These are phyloP conservation scores for Eupithecia tripunctaria DNA, from an alignment of 2,888 invertebrate species.

Conservation along the genomic window DNA sequence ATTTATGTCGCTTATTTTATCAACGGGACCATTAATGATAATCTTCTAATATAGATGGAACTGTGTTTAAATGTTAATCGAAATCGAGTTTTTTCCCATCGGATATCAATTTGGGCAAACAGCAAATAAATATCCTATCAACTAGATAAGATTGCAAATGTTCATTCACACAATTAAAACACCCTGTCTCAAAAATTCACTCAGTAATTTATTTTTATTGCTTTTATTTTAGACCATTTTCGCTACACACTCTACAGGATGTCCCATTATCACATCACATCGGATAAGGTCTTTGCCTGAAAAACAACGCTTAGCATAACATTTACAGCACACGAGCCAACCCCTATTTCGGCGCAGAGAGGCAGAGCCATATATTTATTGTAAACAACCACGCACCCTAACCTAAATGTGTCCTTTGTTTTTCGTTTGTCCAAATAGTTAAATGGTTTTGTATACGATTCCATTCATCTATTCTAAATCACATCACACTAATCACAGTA, in stretches of 20 bases:
- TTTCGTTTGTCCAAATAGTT: no score
- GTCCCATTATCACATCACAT: background rate
- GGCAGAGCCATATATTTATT: no score
- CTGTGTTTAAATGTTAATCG: conserved; percentile 5
- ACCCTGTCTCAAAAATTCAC: conserved; percentile 56
- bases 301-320: no score
- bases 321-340: no score
- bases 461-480: no score
- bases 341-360: no score
- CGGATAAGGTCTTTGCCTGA: no score
- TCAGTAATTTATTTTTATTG: conserved; percentile 60
- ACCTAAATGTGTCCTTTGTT: no score
- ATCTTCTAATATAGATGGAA: conserved; percentile 1
- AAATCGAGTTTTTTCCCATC: conserved; percentile 8
- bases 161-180: conserved; percentile 69
- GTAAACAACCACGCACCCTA: no score
- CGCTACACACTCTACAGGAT: conserved; percentile 40
- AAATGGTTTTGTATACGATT: no score
- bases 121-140: conserved; percentile 56
- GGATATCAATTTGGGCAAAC: conserved; percentile 42
- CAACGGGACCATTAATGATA: background rate
- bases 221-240: conserved; percentile 17
- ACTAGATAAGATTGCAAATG: conserved; percentile 70
- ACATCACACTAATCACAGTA: no score
- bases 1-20: background rate